Conservation (phyloP, 2,797 vertebrate genomes). For the Cyprinodon diabolis region DNA sequence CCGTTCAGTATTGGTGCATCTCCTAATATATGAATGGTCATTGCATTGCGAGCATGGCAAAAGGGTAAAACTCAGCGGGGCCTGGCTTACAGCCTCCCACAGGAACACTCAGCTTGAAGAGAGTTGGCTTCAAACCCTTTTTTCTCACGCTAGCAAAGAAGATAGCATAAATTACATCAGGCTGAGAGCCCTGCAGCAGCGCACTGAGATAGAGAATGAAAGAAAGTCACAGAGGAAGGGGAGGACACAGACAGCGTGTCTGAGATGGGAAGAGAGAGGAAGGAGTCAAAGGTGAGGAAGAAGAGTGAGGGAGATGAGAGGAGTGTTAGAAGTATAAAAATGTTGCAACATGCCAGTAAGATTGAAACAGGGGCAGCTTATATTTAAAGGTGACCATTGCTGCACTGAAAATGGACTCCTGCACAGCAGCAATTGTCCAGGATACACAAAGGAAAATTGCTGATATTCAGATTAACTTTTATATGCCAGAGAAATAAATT, state of each 20-base stretch:
- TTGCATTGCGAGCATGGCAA: conserved; percentile 25
- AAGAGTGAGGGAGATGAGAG: conserved; percentile 6
- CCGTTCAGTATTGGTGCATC: conserved; percentile 18
- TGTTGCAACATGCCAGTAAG: conserved; percentile 29
- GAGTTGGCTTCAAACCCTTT: conserved; percentile 58
- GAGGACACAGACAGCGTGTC: conserved; percentile 26
- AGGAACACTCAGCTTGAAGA: conserved; percentile 73
- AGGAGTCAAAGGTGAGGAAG: conserved; percentile 26
- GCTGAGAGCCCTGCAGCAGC: conserved; percentile 59
- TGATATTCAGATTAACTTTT: conserved; percentile 42
- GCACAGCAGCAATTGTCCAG: conserved; percentile 14
- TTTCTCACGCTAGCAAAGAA: conserved; percentile 62
- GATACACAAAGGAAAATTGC: conserved; percentile 22
- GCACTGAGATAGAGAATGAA: conserved; percentile 35
- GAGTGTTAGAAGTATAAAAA: conserved; percentile 13
- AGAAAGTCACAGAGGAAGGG: conserved; percentile 23
- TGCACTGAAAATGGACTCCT: conserved; percentile 12
- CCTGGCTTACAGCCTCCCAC: conserved; percentile 63
- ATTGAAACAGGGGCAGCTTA: conserved; percentile 48
- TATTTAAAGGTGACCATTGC: conserved; percentile 69
- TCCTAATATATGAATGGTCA: conserved; percentile 27
- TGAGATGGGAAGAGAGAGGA: conserved; percentile 32
- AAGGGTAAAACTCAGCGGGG: conserved; percentile 33
- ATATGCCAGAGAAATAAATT: conserved; percentile 27
- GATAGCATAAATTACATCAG: conserved; percentile 78